A percentile compares a stretch with the other conserved stretches of the same genome.
Evolutionary conservation across 2,888 invertebrate species (phyloP).

Genomic region (Caenorhabditis sp.): DNA sequence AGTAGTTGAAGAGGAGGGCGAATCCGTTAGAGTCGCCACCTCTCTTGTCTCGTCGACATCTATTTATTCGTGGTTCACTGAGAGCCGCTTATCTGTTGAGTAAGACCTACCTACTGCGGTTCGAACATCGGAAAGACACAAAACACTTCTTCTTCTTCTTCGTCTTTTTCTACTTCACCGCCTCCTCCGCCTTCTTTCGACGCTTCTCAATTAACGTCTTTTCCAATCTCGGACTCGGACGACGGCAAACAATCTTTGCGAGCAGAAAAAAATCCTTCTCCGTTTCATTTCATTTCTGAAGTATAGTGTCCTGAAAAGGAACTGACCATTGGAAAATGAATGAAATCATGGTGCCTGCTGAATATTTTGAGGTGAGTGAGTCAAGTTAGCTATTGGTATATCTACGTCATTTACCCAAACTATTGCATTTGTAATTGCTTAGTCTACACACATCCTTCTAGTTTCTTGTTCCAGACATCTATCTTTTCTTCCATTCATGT

Average conservation of each 20-base stretch:
- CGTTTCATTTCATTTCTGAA: constrained; percentile 6
- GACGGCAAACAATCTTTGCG: constrained; percentile 25
- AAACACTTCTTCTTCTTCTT: constrained; percentile 49
- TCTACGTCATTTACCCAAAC: constrained; percentile 36
- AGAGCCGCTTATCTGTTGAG: constrained; percentile 30
- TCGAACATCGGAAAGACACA: constrained; percentile 56
- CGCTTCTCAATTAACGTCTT: constrained; percentile 57
- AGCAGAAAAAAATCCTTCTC: not conserved
- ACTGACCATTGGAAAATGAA: constrained; percentile 14
- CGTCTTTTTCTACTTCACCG: constrained; percentile 26
- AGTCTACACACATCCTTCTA: not conserved
- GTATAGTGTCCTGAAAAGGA: not conserved
- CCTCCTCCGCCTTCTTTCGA: constrained; percentile 17
- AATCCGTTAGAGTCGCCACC: constrained; percentile 23
- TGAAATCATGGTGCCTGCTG: constrained; percentile 44
- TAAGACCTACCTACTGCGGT: constrained; percentile 50
- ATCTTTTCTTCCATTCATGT: not conserved
- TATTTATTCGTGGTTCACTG: constrained; percentile 40
- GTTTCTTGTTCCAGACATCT: not conserved
- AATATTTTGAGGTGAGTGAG: constrained; percentile 56
- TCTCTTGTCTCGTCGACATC: constrained; percentile 28
- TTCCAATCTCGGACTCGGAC: constrained; percentile 40
- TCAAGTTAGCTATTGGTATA: not conserved
- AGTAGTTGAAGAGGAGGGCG: not conserved
- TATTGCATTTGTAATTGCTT: not conserved